Evolutionary conservation across 2,888 invertebrate species (phyloP), one percentile per base, ranked within the genome.

Genomic region (Perizoma affinitatum): DNA sequence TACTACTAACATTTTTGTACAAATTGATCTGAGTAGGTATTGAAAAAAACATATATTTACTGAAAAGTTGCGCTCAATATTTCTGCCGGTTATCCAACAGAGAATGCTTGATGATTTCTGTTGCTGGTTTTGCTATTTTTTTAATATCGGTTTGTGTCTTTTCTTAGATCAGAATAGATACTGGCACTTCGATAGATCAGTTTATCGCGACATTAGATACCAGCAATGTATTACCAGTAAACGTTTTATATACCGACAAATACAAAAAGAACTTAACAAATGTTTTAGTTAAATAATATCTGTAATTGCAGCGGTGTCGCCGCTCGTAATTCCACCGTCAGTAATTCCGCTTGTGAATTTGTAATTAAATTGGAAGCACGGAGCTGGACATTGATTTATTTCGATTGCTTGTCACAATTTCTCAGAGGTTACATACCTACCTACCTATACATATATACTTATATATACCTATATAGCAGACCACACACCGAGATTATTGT

Each of bases 231-330:
- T 51, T n/a, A n/a, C n/a, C 51, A 50, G 52, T 51, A 36, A 41
- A 5, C 11, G 11, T 36, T 57, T 63, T 58, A 63, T 58, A 45
- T 55, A 48, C 44, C 41, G 43, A 51, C 48, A 51, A 47, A 45
- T 42, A 45, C 42, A 56, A 63, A 59, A 59, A 56, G 56, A 63
- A 63, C 34, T 63, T 59, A 54, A 55, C 58, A 59, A 49, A 54
- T 43, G 34, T 43, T 55, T 51, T 48, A 54, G 54, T 47, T 38
- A 61, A 40, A 53, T 53, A 34, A 6, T 8, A 9, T 6, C n/a
- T 34, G 51, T 46, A 11, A 11, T 41, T 42, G 35, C 41, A 1
- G 45, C 47, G 11, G 11, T 4, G 6, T 4, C 38, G 38, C 38
- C 7, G 36, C 42, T 8, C 34, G 36, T 22, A 6, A 42, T 38